Percentiles rank a stretch among this genome's conserved stretches.
Evolutionary conservation across 2,888 invertebrate species (phyloP).

Genomic region (Andrena hattorfiana): DNA sequence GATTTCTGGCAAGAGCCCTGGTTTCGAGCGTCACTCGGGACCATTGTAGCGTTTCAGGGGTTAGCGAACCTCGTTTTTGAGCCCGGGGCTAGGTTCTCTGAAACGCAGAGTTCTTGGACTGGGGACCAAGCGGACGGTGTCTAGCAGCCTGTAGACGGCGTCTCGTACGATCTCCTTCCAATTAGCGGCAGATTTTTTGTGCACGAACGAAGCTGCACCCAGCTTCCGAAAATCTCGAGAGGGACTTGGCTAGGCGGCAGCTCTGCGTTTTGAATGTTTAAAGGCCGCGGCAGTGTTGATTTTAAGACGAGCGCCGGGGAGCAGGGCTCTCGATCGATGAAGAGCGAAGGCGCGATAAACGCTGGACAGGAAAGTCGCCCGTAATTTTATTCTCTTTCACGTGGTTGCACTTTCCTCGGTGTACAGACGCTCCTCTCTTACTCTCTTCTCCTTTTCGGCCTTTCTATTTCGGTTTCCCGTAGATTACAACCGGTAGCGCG

Average conservation of each 20-base stretch:
- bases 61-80: slow-evolving; percentile 9
- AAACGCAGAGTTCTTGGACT: not conserved
- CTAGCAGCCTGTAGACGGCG: not conserved
- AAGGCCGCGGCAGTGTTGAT: too few relatives aligned
- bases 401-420: slow-evolving; percentile 31
- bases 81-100: not conserved
- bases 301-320: too few relatives aligned
- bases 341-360: not conserved
- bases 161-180: not conserved
- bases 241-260: not conserved
- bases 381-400: slow-evolving; percentile 55
- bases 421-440: slow-evolving; percentile 26
- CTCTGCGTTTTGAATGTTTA: not conserved
- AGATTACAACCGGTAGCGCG: slow-evolving; percentile 78
- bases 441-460: slow-evolving; percentile 65
- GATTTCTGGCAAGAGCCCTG: slow-evolving; percentile 19
- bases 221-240: not conserved
- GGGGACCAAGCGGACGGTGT: not conserved
- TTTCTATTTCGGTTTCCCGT: slow-evolving; percentile 80
- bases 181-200: not conserved
- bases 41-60: slow-evolving; percentile 16
- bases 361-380: not conserved
- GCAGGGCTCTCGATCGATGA: not conserved
- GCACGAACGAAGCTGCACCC: too few relatives aligned
- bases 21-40: not conserved